These are phyloP conservation scores for Cerastis leucographa DNA, from an alignment of 2,888 invertebrate species.

Conservation along the genomic window DNA sequence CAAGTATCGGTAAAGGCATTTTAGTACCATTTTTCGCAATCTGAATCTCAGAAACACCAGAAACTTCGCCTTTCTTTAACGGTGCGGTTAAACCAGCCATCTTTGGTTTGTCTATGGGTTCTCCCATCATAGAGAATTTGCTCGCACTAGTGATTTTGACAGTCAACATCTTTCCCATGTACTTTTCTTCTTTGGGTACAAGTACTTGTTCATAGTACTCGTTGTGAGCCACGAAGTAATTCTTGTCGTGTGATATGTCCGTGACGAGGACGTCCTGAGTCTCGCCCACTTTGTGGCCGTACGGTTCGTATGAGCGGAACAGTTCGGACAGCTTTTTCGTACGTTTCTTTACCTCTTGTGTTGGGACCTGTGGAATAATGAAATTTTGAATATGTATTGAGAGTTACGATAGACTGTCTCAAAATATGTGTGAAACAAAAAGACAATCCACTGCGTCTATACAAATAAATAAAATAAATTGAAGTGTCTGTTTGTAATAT, in stretches of 20 bases:
- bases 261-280: conserved; percentile 96
- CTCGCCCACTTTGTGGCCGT: conserved; percentile 92
- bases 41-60: conserved; percentile 88
- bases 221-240: conserved; percentile 98
- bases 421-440: too few relatives aligned
- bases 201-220: conserved; percentile 97
- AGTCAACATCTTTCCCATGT: conserved; percentile 95
- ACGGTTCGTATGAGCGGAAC: conserved; percentile 97
- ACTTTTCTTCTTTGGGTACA: conserved; percentile 94
- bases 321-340: conserved; percentile 97
- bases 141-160: conserved; percentile 93
- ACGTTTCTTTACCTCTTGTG: conserved; percentile 96
- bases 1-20: conserved; percentile 79
- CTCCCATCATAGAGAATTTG: conserved; percentile 95
- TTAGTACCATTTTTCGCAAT: conserved; percentile 68
- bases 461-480: too few relatives aligned
- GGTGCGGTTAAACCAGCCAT: conserved; percentile 89
- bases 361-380: conserved; percentile 91
- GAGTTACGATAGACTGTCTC: too few relatives aligned
- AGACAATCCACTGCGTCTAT: too few relatives aligned
- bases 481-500: too few relatives aligned
- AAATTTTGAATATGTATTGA: too few relatives aligned
- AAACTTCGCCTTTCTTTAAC: conserved; percentile 90
- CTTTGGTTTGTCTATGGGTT: conserved; percentile 91
- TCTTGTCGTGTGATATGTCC: conserved; percentile 97